Base-by-base conservation (phyloP, 2,888 invertebrate species). In the Leuctra nigra region DNA sequence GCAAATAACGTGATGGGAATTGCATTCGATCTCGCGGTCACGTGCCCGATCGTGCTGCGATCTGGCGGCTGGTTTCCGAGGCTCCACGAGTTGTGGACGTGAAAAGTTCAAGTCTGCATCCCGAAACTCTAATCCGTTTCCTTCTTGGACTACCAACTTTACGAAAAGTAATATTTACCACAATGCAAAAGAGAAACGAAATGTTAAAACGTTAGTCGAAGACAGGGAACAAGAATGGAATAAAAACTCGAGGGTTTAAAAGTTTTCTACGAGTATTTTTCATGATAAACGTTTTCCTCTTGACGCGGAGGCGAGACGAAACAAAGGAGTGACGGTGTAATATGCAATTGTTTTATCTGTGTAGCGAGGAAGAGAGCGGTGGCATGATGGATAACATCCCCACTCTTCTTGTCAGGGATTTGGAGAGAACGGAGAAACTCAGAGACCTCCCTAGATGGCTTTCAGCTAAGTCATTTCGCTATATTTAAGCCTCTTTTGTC, bases 251-350 rank as follows among this genome's bases (percentile, higher is more conserved):
- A 18, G 4, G 39, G 18, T 39, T 39, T 39, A 14, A 47, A 47
- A 47, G n/a, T 24, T 47, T 47, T 25, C 16, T n/a, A 16, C 25
- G 25, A 13, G n/a, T n/a, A 4, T n/a, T 25, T 47, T 25, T n/a
- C 22, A 29, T 47, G 25, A 39, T 25, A 47, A 47, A 24, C 47
- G 47, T 29, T 47, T 47, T 47, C 25, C 24, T 47, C 47, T 46
- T 25, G 47, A 47, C 47, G 47, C 29, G 16, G n/a, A n/a, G n/a
- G n/a, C n/a, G n/a, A 47, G 24, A 29, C 25, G 16, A 47, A 16
- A 47, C 47, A 47, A 47, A 47, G 29, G 47, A 24, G 16, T 25
- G 25, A 29, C 47, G 24, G 25, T 47, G 47, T 47, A 25, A 47
- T 47, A 47, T 47, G 47, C 47, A 47, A 47, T 25, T 47, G 47